A percentile compares a stretch with the other conserved stretches of the same genome.
phyloP scores from a whole-genome alignment of 2,113 vertebrate species.

The Apus apus region DNA sequence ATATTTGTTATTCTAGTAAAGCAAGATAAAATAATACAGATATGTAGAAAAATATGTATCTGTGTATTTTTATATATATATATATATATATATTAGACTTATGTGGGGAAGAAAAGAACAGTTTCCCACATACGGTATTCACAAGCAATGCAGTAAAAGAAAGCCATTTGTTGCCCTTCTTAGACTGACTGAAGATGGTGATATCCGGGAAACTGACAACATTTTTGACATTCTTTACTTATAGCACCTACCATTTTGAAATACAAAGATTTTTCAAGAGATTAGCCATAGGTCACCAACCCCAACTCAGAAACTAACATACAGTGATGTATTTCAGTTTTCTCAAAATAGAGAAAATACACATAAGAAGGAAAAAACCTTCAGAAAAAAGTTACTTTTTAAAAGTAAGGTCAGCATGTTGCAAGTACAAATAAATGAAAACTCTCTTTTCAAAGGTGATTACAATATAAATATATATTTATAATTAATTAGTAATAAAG shows the following conservation, averaged over 20 bases:
- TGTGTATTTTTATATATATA: background rate
- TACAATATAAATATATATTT: background rate
- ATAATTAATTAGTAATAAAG: background rate
- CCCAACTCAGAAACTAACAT: background rate
- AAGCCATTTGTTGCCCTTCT: accelerated
- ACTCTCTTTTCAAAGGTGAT: background rate
- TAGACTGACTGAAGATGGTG: background rate
- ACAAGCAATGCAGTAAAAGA: background rate
- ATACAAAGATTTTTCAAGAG: background rate
- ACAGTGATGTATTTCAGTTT: background rate
- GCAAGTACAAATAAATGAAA: background rate
- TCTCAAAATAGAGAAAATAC: background rate
- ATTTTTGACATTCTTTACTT: background rate
- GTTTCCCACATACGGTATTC: too few species aligned
- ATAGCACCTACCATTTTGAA: background rate
- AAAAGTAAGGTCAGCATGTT: background rate
- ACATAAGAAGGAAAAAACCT: background rate
- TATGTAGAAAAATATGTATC: background rate
- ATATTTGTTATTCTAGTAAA: background rate
- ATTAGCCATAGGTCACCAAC: background rate
- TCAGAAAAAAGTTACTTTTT: background rate
- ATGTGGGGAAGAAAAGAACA: too few species aligned
- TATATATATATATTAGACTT: too few species aligned
- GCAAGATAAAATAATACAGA: background rate
- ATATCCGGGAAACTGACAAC: background rate